Evolutionary conservation across 1,140 invertebrate species (phyloP).

Genomic region (Globodera rostochiensis): DNA sequence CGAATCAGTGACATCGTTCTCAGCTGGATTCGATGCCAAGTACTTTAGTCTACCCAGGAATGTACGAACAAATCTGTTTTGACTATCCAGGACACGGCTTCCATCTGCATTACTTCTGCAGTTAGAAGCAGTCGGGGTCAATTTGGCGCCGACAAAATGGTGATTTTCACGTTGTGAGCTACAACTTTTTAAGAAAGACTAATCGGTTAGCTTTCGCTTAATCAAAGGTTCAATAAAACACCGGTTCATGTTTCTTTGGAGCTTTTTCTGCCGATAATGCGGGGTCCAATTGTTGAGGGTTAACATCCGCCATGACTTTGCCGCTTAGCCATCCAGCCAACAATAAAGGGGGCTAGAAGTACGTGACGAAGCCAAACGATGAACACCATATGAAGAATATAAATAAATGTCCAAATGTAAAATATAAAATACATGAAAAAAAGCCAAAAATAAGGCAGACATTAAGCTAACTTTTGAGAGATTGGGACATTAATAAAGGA

Average conservation of each 20-base stretch:
- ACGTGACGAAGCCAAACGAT: neutral
- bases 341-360: neutral
- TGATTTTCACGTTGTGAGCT: no score
- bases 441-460: neutral
- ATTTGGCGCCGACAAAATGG: no score
- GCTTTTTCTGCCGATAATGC: slow-evolving; percentile 21
- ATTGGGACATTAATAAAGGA: neutral
- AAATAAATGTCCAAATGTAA: neutral
- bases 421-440: neutral
- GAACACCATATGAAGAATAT: neutral
- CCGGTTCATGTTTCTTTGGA: slow-evolving; percentile 30
- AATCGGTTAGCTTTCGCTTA: no score
- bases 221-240: neutral
- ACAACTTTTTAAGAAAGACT: no score
- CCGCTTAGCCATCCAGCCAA: neutral
- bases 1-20: no score
- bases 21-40: no score
- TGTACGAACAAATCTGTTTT: no score
- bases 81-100: no score
- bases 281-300: slow-evolving; percentile 23
- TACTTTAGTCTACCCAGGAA: no score
- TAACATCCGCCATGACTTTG: neutral
- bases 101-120: no score
- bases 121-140: no score
- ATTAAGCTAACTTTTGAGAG: neutral